Evolutionary conservation across 2,888 invertebrate genomes (phyloP).

Genomic region (Temnothorax rugatulus): DNA sequence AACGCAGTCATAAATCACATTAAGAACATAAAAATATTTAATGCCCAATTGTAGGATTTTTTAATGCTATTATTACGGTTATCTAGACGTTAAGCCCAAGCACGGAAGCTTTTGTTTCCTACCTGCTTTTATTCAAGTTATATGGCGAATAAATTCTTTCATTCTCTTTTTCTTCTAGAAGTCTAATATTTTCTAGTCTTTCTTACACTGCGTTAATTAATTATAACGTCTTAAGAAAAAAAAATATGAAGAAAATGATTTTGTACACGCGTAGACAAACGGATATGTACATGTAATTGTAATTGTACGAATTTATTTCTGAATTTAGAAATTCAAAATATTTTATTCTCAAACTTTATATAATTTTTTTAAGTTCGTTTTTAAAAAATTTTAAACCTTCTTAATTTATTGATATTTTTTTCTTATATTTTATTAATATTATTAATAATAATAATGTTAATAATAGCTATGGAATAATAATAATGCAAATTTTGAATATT

Average conservation of each 20-base stretch:
- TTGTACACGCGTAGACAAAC: background rate
- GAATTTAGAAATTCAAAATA: background rate
- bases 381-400: background rate
- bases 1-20: background rate
- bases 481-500: background rate
- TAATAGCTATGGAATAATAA: background rate
- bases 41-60: background rate
- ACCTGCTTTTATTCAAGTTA: background rate
- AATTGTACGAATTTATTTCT: background rate
- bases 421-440: background rate
- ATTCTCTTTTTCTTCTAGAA: background rate
- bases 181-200: background rate
- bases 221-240: background rate
- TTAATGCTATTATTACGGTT: background rate
- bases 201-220: background rate
- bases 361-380: background rate
- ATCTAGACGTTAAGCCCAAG: slow-evolving; percentile 5
- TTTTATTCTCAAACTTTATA: background rate
- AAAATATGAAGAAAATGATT: background rate
- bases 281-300: background rate
- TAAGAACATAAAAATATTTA: slow-evolving; percentile 12
- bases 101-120: background rate
- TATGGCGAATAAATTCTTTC: background rate
- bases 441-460: background rate
- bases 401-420: background rate